These are phyloP conservation scores for Ennomos erosarius DNA, from an alignment of 2,888 invertebrate genomes.

Conservation along the genomic window DNA sequence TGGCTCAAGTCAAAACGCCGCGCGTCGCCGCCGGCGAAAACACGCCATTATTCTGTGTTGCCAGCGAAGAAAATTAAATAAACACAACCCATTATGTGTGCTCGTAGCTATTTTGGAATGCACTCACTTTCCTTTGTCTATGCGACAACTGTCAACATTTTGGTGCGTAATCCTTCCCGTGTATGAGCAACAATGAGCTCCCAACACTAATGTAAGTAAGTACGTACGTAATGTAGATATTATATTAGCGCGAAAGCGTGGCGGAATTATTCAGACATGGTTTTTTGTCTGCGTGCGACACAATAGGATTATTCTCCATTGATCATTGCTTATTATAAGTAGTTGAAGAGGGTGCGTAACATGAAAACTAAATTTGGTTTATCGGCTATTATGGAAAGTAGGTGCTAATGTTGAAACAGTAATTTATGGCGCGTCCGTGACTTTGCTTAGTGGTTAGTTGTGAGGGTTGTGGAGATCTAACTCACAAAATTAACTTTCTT, in stretches of 20 bases:
- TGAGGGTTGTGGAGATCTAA: constrained; percentile 44
- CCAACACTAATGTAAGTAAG: constrained; percentile 64
- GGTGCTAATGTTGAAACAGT: constrained; percentile 81
- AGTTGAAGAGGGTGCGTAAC: constrained; percentile 80
- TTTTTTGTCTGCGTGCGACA: constrained; percentile 79
- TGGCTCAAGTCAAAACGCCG: constrained; percentile 67
- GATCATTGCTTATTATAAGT: constrained; percentile 85
- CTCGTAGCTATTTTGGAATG: constrained; percentile 65
- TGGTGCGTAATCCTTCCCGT: constrained; percentile 77
- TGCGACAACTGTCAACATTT: constrained; percentile 79
- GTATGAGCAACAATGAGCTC: constrained; percentile 65
- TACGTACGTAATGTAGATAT: constrained; percentile 72
- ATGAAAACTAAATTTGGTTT: constrained; percentile 86
- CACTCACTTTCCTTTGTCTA: constrained; percentile 73
- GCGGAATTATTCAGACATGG: constrained; percentile 82
- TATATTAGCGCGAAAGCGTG: constrained; percentile 82
- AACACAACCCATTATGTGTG: constrained; percentile 78
- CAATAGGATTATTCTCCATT: constrained; percentile 85
- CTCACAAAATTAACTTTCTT: not conserved
- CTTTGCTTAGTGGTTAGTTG: constrained; percentile 66
- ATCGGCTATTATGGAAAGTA: constrained; percentile 85
- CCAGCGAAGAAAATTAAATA: constrained; percentile 82
- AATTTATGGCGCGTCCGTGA: constrained; percentile 81
- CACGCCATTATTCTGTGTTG: constrained; percentile 80
- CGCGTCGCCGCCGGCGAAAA: constrained; percentile 71